Evolutionary conservation across 1,140 invertebrate species (phyloP), one percentile per base, ranked within the genome.

Genomic region (Drosophila navojoa): DNA sequence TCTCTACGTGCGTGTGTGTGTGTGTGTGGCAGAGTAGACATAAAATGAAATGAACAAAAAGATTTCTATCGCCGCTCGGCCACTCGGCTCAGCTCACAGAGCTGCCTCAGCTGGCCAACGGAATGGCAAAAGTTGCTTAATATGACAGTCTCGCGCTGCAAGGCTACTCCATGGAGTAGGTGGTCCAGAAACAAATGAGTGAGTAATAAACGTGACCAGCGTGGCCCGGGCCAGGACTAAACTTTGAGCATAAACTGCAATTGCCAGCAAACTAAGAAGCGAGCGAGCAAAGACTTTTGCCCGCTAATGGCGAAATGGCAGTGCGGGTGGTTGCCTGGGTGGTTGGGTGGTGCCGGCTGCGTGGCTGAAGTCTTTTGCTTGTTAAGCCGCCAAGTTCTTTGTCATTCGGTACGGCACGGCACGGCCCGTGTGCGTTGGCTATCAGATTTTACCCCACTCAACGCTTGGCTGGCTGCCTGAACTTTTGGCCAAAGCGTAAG

Each of bases 21-120:
- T 40, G 55, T 59, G 53, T 64, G 68, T 40, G 45, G 71, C 66
- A 78, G 71, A 71, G 84, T 75, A 82, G 84, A 89, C 84, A 89
- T 89, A 89, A 89, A 89, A 90, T 64, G 84, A 89, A 89, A 89
- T 89, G 84, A 89, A 84, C 84, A 89, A 89, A 89, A 89, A 89
- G 84, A 89, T 89, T 87, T 89, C 84, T 89, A 89, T 89, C 84
- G 58, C n/a, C 29, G 29, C 45, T 58, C 35, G 19, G 52, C 57
- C 35, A 42, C 32, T 47, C 64, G 19, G 57, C 19, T 29, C 44
- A 50, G 27, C 42, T 3, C 35, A 1, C 35, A 1, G 35, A 38
- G 35, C 35, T 60, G 52, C 32, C 53, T 53, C 32, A 25, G 49
- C 62, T 52, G 77, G 66, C 75, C 61, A 89, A 73, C 74, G 60